Evolutionary conservation across 2,888 invertebrate genomes (phyloP), one percentile per base, ranked within the genome.

Genomic region (Iselma pallidipennis): DNA sequence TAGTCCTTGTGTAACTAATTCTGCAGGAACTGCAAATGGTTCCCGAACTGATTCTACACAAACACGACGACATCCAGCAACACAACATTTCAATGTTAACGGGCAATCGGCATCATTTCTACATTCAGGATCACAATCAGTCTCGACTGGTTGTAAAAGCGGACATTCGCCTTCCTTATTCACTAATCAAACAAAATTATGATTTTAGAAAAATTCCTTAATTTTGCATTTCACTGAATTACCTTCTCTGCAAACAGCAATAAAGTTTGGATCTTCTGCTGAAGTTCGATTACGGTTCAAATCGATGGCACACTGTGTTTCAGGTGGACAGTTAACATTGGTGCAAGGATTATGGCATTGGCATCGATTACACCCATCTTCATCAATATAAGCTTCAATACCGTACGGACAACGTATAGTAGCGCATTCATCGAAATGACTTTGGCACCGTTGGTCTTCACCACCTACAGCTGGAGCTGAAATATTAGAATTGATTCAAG

Each of bases 71-170:
- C 96, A 95, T 54, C 91, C 92, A 72, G 88, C 88, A 65, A 82
- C 81, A 79, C 96, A 96, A 78, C 96, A 96, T 81, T 95, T 96
- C 77, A 88, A 85, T 23, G 87, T 87, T 29, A 88, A 89, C 12
- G 86, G 81, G 77, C 96, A 96, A 76, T 94, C 92, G 0, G 92
- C 91, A 78, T 96, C 96, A 56, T 88, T 88, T 63, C 84, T 82
- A 75, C 96, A 96, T 78, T 92, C 90, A 29, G 84, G 83, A 7
- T 85, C 86, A 77, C 95, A 95, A 49, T 84, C 83, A 53, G 82
- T 78, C 55, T 79, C 76, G 9, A 81, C 79, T 51, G 79, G 79
- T 7, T 80, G 80, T 19, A 85, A 74, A 49, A 72, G 76, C 2
- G 91, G 91, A 74, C 91, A 92, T 25, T 80, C 80, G 3, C 91